A percentile compares a stretch with the other conserved stretches of the same genome.
Evolutionary conservation across 2,888 invertebrate genomes (phyloP).

Genomic region (Hypomecis atomaria): DNA sequence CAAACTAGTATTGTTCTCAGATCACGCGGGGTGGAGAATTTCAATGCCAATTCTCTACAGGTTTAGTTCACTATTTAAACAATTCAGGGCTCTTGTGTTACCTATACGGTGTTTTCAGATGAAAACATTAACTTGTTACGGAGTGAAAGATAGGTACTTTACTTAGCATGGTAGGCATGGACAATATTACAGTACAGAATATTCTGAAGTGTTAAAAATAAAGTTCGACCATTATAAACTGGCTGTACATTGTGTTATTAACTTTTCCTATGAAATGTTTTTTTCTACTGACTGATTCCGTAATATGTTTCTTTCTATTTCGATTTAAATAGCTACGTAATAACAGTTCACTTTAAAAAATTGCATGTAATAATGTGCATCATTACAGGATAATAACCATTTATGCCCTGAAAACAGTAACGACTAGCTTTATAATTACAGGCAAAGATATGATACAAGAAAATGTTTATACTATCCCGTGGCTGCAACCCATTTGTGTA

Average conservation of each 20-base stretch:
- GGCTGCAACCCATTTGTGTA: not conserved
- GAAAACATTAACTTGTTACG: not conserved
- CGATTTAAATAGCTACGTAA: too few relatives aligned
- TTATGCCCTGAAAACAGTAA: not conserved
- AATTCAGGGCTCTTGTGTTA: not conserved
- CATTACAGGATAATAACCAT: too few relatives aligned
- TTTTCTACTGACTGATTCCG: too few relatives aligned
- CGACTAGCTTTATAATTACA: not conserved
- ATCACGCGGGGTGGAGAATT: slow-evolving; percentile 10
- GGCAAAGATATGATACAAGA: too few relatives aligned
- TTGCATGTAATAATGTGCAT: too few relatives aligned
- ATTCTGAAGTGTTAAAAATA: too few relatives aligned
- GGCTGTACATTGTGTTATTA: too few relatives aligned
- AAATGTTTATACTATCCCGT: not conserved
- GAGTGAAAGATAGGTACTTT: not conserved
- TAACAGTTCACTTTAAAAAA: too few relatives aligned
- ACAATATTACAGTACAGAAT: too few relatives aligned
- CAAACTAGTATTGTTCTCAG: slow-evolving; percentile 27
- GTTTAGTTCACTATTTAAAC: slow-evolving; percentile 2
- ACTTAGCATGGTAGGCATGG: not conserved
- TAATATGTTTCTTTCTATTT: too few relatives aligned
- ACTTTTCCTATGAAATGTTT: too few relatives aligned
- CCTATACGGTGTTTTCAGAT: not conserved
- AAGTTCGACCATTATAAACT: too few relatives aligned
- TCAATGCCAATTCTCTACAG: slow-evolving; percentile 5